Evolutionary conservation across 2,113 vertebrate genomes (phyloP).

Genomic region (Oenanthe melanoleuca): DNA sequence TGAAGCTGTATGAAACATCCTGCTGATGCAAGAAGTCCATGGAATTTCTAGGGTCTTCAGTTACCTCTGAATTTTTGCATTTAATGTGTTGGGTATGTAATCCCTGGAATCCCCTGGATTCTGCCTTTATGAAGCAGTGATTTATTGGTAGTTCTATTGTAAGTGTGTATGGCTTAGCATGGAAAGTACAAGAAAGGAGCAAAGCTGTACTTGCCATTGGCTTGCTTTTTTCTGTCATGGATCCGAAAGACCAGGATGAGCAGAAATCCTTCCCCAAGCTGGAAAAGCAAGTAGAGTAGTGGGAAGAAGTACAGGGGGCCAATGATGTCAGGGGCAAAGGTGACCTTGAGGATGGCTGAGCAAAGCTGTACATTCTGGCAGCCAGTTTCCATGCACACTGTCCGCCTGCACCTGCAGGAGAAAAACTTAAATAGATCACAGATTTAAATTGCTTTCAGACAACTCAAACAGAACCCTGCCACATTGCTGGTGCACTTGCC

Average conservation of each 20-base stretch:
- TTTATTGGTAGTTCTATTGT: rapidly evolving
- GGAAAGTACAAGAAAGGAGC: not conserved
- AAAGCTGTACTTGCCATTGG: conserved; percentile 16
- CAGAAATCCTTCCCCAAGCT: conserved; percentile 80
- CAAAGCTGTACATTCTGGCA: conserved; percentile 88
- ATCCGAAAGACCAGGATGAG: conserved; percentile 74
- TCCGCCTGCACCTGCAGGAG: conserved; percentile 72
- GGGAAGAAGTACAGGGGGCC: conserved; percentile 86
- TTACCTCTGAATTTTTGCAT: not conserved
- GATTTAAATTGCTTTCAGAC: not conserved
- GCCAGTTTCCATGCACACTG: conserved; percentile 84
- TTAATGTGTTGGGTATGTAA: not conserved
- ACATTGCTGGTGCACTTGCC: not conserved
- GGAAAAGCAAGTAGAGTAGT: conserved; percentile 80
- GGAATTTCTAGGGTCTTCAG: not conserved
- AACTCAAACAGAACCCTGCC: not conserved
- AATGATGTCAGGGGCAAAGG: conserved; percentile 77
- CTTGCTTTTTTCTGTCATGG: conserved; percentile 68
- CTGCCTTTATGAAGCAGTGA: not conserved
- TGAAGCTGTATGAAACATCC: not conserved
- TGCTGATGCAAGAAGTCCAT: not conserved
- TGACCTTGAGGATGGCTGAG: conserved; percentile 78
- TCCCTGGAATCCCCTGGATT: not conserved
- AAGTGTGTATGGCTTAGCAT: rapidly evolving
- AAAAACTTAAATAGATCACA: not conserved